These are phyloP conservation scores for Phrixothrix hirtus DNA, from an alignment of 2,888 invertebrate species.

Conservation along the genomic window DNA sequence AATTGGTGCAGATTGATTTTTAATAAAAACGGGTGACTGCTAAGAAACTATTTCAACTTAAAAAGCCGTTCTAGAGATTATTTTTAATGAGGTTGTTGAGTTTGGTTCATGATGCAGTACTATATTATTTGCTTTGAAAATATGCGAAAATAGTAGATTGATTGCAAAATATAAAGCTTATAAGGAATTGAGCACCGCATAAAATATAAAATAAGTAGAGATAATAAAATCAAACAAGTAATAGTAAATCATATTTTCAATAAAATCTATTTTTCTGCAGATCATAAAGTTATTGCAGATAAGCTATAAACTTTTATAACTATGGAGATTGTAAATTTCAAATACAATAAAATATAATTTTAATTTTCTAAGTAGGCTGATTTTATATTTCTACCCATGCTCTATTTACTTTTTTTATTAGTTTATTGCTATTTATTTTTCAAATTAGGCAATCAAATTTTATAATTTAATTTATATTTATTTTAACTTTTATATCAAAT, in stretches of 20 bases:
- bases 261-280: slow-evolving; percentile 51
- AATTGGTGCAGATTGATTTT: neutral
- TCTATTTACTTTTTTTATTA: slow-evolving; percentile 22
- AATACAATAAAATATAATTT: slow-evolving; percentile 50
- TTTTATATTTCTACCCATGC: slow-evolving; percentile 30
- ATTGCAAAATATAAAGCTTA: slow-evolving; percentile 44
- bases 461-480: slow-evolving; percentile 12
- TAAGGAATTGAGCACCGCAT: slow-evolving; percentile 41
- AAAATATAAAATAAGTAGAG: slow-evolving; percentile 33
- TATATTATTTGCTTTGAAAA: slow-evolving; percentile 12
- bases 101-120: slow-evolving; percentile 15
- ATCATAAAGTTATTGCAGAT: slow-evolving; percentile 46
- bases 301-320: slow-evolving; percentile 52
- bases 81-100: slow-evolving; percentile 12
- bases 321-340: slow-evolving; percentile 50
- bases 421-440: slow-evolving; percentile 15
- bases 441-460: slow-evolving; percentile 6
- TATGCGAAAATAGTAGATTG: slow-evolving; percentile 35
- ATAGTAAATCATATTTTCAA: slow-evolving; percentile 56
- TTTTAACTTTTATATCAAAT: slow-evolving; percentile 13
- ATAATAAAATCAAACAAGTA: slow-evolving; percentile 48
- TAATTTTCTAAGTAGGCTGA: slow-evolving; percentile 42
- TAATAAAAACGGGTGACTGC: neutral
- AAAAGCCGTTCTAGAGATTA: neutral
- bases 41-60: neutral